Conservation (phyloP, 2,888 invertebrate species). For the Seira musarum region DNA sequence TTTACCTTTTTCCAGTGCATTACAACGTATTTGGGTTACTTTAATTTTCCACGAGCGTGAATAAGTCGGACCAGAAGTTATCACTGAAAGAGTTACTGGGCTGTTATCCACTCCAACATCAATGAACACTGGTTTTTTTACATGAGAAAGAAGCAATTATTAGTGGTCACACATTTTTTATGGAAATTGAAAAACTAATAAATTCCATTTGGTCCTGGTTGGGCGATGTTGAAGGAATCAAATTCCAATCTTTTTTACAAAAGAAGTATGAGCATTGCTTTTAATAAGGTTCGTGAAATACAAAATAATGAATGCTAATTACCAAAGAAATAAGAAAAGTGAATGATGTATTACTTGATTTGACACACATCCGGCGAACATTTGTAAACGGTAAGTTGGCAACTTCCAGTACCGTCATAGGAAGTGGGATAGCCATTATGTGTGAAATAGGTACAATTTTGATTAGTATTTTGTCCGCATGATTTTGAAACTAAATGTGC, state of each 20-base stretch:
- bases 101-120: slow-evolving; percentile 86
- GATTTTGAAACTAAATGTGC: slow-evolving; percentile 86
- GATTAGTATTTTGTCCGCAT: slow-evolving; percentile 83
- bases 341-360: slow-evolving; percentile 80
- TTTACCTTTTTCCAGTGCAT: slow-evolving; percentile 80
- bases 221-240: slow-evolving; percentile 82
- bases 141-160: too few relatives aligned
- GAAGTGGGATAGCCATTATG: slow-evolving; percentile 85
- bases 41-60: slow-evolving; percentile 87
- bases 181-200: too few relatives aligned
- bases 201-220: slow-evolving; percentile 83
- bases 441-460: slow-evolving; percentile 90
- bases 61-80: slow-evolving; percentile 84
- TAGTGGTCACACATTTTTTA: too few relatives aligned
- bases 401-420: slow-evolving; percentile 86
- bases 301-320: neutral
- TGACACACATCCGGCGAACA: slow-evolving; percentile 86
- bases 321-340: neutral
- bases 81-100: slow-evolving; percentile 85
- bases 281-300: too few relatives aligned
- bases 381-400: slow-evolving; percentile 87
- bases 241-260: slow-evolving; percentile 89
- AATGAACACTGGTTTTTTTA: slow-evolving; percentile 89
- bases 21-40: slow-evolving; percentile 85
- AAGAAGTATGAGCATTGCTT: slow-evolving; percentile 26